These are phyloP conservation scores for Apostichopus parvimensis DNA, from an alignment of 35 echinoderm and acorn worm genomes.

Conservation along the genomic window DNA sequence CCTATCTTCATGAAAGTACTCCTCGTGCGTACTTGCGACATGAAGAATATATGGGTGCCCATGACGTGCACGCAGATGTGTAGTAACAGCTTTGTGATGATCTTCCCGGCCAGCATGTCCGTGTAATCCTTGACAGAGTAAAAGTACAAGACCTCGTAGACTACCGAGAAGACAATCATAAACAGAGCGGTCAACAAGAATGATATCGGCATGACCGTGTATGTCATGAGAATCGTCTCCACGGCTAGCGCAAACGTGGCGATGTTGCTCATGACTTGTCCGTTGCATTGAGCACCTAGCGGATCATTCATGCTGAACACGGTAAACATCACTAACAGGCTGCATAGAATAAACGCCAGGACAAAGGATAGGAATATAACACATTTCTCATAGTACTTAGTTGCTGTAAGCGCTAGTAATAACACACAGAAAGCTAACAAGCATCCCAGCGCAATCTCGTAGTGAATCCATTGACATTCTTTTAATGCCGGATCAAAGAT, in stretches of 20 bases:
- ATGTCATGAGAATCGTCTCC: slow-evolving; percentile 94
- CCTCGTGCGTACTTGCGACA: slow-evolving; percentile 86
- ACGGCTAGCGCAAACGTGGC: slow-evolving; percentile 87
- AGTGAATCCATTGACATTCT: slow-evolving; percentile 47
- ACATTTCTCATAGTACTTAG: slow-evolving; percentile 69
- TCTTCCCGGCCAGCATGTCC: slow-evolving; percentile 41
- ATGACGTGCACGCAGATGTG: slow-evolving; percentile 97
- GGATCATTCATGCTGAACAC: slow-evolving; percentile 46
- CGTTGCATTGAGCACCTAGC: neutral
- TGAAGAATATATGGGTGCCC: slow-evolving; percentile 96
- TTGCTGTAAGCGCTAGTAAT: slow-evolving; percentile 64
- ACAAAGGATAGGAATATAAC: slow-evolving; percentile 63
- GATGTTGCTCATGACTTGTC: slow-evolving; percentile 70
- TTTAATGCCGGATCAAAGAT: neutral
- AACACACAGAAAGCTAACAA: slow-evolving; percentile 69
- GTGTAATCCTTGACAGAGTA: slow-evolving; percentile 28
- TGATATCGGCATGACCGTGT: slow-evolving; percentile 92
- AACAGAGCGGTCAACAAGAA: slow-evolving; percentile 65
- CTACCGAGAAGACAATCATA: slow-evolving; percentile 76
- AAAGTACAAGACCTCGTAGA: slow-evolving; percentile 91
- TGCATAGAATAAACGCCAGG: slow-evolving; percentile 69
- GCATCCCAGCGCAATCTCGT: slow-evolving; percentile 68
- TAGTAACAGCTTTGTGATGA: slow-evolving; percentile 90
- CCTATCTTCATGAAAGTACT: slow-evolving; percentile 98
- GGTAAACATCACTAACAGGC: slow-evolving; percentile 72